phyloP scores from a whole-genome alignment of 2,113 vertebrate species.

The Polypterus bichir region DNA sequence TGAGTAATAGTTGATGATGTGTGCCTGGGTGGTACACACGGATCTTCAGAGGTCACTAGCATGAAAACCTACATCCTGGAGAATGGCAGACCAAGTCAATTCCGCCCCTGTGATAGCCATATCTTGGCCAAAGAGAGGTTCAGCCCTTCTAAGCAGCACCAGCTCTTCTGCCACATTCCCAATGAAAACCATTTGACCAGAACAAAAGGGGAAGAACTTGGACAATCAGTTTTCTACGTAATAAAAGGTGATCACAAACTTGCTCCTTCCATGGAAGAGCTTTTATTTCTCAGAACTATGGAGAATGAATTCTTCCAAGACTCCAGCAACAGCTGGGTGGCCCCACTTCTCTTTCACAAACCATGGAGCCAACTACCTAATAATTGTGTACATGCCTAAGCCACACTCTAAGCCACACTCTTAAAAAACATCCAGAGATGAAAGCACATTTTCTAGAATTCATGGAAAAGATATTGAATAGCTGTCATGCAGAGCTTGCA shows the following conservation, averaged over 20 bases:
- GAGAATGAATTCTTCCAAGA: not conserved
- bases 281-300: not conserved
- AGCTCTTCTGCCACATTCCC: not conserved
- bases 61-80: not conserved
- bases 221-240: not conserved
- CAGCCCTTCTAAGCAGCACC: not conserved
- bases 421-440: not conserved
- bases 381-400: not conserved
- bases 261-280: not conserved
- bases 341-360: not conserved
- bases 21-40: not conserved
- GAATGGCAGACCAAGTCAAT: not conserved
- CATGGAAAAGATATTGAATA: not conserved
- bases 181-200: not conserved
- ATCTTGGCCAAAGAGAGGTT: not conserved
- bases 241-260: conserved; percentile 1
- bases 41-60: not conserved
- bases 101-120: not conserved
- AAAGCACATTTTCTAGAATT: not conserved
- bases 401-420: not conserved
- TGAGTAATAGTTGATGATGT: not conserved
- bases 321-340: not conserved
- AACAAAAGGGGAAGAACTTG: not conserved
- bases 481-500: not conserved
- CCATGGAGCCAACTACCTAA: not conserved